Evolutionary conservation across 2,888 invertebrate genomes (phyloP), one percentile per base, ranked within the genome.

Genomic region (Tortrix viridana): DNA sequence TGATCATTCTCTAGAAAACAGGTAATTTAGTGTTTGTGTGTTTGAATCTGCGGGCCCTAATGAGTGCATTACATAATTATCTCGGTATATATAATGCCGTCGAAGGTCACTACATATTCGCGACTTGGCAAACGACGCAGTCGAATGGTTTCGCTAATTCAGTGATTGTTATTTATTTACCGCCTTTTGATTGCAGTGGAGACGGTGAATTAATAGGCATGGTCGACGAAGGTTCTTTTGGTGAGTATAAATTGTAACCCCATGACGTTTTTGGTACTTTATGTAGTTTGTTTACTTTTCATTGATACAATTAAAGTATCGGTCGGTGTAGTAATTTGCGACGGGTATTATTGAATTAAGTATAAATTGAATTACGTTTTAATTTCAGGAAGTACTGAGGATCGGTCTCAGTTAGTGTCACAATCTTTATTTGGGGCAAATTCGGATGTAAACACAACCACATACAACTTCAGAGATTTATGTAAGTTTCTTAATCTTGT

Each of bases 1-100:
- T 78, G 94, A 94, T 79, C 88, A 89, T 84, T 93, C 94, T 65
- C 87, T 94, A 73, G 94, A 94, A 79, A 90, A 91, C 88, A 94
- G 94, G 95, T 95, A 93, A 84, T 81, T 70, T 67, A 65, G 56
- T 67, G 68, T 69, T 67, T 70, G 70, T 67, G 64, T 62, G 59
- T 69, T 71, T 43, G 50, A 60, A 53, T 12, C 49, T 60, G 58
- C 64, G 38, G 60, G 54, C 69, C 65, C 63, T 60, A 67, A 60
- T 67, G 47, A 65, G 70, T 75, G 72, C 70, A 79, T 88, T 89
- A 88, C 82, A 88, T 92, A 89, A 89, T 87, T 80, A 71, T 69
- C 73, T 69, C 37, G 38, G 65, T 65, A 73, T 65, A 71, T 76
- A 71, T 74, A 75, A 76, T 74, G 75, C 74, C 72, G 73, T 68